These are phyloP conservation scores for Sitta carolinensis DNA, from an alignment of 2,797 vertebrate species.

Conservation along the genomic window DNA sequence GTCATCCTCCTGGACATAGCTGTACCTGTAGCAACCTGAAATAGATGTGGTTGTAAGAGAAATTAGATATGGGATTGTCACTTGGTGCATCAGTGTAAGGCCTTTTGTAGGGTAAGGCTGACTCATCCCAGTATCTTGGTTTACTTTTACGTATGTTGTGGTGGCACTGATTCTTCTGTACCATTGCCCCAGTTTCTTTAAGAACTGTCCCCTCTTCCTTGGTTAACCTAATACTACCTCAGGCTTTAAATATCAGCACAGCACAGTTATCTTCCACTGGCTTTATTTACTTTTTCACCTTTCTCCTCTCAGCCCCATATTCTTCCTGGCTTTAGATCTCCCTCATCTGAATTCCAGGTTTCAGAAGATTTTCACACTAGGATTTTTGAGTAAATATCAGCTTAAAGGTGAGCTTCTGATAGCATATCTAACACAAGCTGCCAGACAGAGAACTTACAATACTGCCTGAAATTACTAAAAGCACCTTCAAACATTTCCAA, in stretches of 20 bases:
- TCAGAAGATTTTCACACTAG: not conserved
- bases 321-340: not conserved
- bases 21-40: constrained; percentile 89
- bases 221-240: not conserved
- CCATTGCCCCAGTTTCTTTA: not conserved
- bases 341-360: not conserved
- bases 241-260: not conserved
- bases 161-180: not conserved
- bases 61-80: not conserved
- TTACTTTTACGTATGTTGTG: not conserved
- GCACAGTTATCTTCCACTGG: not conserved
- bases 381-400: not conserved
- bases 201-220: not conserved
- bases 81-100: not conserved
- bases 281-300: not conserved
- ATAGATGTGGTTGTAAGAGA: not conserved
- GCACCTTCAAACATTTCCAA: not conserved
- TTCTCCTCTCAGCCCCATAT: not conserved
- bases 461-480: not conserved
- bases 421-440: not conserved
- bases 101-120: not conserved
- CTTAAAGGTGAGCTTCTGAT: not conserved
- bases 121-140: not conserved
- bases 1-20: constrained; percentile 71
- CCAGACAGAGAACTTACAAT: not conserved